phyloP scores from a whole-genome alignment of 2,888 invertebrate species.

The Cryptocheilus praepositus region DNA sequence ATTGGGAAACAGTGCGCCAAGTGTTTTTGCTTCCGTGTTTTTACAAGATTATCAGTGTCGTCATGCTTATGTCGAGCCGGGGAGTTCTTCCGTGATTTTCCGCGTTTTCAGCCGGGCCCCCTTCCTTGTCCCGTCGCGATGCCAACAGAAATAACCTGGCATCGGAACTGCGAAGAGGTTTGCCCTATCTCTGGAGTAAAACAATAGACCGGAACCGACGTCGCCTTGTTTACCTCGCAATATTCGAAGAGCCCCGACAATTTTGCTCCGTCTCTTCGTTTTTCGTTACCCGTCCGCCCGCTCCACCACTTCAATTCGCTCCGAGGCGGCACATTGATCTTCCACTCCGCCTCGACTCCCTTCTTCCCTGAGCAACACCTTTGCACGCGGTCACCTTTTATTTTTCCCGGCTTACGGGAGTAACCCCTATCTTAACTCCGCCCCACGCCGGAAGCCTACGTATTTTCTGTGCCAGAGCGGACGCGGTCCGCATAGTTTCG shows the following conservation, averaged over 20 bases:
- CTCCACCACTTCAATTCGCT: not conserved
- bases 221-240: constrained; percentile 30
- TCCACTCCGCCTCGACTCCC: no score
- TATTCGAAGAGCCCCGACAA: constrained; percentile 21
- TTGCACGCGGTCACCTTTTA: not conserved
- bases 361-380: not conserved
- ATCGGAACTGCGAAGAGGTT: no score
- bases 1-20: no score
- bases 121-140: no score
- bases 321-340: no score
- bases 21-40: no score
- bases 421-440: not conserved
- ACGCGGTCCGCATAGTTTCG: no score
- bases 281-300: constrained; percentile 12
- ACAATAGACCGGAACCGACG: constrained; percentile 16
- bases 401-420: not conserved
- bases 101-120: no score
- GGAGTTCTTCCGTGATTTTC: no score
- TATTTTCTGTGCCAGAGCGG: not conserved
- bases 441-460: not conserved
- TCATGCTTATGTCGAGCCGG: no score
- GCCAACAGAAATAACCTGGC: no score
- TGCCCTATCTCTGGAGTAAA: not conserved
- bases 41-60: no score
- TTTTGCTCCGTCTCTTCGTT: constrained; percentile 33